Evolutionary conservation across 2,888 invertebrate species (phyloP), one percentile per base, ranked within the genome.

Genomic region (Thera obeliscata): DNA sequence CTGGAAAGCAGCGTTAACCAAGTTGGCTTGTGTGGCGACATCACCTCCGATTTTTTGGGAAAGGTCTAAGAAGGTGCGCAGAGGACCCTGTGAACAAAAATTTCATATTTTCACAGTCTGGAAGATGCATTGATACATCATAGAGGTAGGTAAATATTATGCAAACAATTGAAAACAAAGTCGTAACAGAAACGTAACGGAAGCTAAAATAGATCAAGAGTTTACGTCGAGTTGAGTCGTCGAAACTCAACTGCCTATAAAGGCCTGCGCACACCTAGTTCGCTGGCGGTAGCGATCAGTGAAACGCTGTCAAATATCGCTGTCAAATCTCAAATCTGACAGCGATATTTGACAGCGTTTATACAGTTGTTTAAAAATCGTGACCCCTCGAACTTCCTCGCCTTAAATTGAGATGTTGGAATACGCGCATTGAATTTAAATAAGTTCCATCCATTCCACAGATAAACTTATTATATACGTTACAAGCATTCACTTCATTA

Each of bases 41-140:
- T 97, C 97, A 35, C 97, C 97, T 54, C 98, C 98, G 76, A 99
- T 97, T 89, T 97, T 94, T 83, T 95, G 91, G 70, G 98, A 98
- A 67, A 96, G 90, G 68, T 95, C 91, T 71, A 98, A 84, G 88
- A 96, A 98, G 73, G 96, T 95, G 76, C 95, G 95, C 79, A 98
- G 94, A 58, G 97, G 96, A 61, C 97, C 97, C 84, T 95, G 94
- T 12, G 75, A 73, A 74, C 80, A 82, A 77, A 12, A 3, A 49
- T 22, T 33, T 38, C 11, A 35, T 9, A 43, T 43, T 3, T 11
- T 52, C 33, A 46, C 38, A 38, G 4, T 5, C n/a, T 49, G 48
- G 48, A 50, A 50, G 22, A 22, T 22, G 22, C 22, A 50, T 12
- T 22, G 6, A 49, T n/a, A 49, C 12, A n/a, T 22, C 7, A 5